Evolutionary conservation across 2,888 invertebrate species (phyloP), one percentile per base, ranked within the genome.

Genomic region (Melipona bicolor): DNA sequence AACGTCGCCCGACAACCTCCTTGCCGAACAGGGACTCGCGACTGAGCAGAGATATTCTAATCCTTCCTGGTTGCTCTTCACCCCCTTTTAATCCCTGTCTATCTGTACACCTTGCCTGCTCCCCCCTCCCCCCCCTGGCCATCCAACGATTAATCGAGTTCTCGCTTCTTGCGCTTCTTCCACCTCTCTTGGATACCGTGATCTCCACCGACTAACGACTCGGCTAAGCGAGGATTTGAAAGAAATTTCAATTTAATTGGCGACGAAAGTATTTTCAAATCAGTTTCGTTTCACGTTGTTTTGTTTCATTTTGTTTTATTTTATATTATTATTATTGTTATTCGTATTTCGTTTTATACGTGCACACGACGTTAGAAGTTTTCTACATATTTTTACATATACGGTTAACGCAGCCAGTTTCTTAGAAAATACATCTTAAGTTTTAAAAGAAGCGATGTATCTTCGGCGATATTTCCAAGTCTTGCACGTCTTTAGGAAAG

Each of bases 41-140:
- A 61, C 27, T 80, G 68, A 68, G 49, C 27, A 24, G 61, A 74
- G 73, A 83, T 88, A 86, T 86, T 86, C 88, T 86, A 84, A 88
- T 88, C 72, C 77, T 61, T 49, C 62, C 43, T 32, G 43, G 32
- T 27, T 32, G 9, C 61, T 61, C 43, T 43, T 43, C 43, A 15
- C 62, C 43, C 54, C 50, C 72, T 62, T 78, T 87, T 83, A 86
- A 88, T 84, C 79, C 78, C n/a, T 62, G 56, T 68, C 75, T 70
- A 64, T 61, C 68, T 87, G 76, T 77, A 76, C 77, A 65, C 36
- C 24, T 15, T n/a, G 61, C 74, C 65, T 73, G 67, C 65, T 32
- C 2, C 19, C 2, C 19, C 17, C 21, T 6, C 19, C 52, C 19
- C 52, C 19, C 54, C 56, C 27, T 27, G 27, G 27, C 27, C 27